Conservation (phyloP, 1,140 invertebrate genomes). For the Pinna nobilis region DNA sequence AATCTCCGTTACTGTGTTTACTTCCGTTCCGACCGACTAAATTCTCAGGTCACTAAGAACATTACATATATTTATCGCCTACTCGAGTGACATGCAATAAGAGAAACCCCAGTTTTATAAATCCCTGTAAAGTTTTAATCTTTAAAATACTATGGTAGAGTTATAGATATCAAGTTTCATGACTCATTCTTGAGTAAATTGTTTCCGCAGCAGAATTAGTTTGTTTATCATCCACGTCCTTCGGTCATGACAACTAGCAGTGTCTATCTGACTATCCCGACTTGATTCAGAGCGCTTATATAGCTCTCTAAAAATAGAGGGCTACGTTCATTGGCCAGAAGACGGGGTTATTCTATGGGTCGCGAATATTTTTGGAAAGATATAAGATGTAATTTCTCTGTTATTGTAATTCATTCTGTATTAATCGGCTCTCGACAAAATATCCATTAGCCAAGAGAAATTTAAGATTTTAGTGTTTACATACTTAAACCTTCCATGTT, state of each 20-base stretch:
- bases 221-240: conserved; percentile 25
- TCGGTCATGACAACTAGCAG: conserved; percentile 15
- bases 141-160: neutral
- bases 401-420: conserved; percentile 34
- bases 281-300: conserved; percentile 16
- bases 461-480: conserved; percentile 11
- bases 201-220: conserved; percentile 8
- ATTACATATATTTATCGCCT: neutral
- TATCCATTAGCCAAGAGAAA: conserved; percentile 17
- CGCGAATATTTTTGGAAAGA: conserved; percentile 23
- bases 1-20: conserved; percentile 12
- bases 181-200: neutral
- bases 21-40: neutral
- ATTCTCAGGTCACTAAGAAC: neutral
- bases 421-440: conserved; percentile 33
- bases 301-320: conserved; percentile 38
- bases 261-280: conserved; percentile 12
- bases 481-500: conserved; percentile 7
- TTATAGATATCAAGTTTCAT: conserved; percentile 9
- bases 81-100: neutral
- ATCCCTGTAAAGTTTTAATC: neutral
- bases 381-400: conserved; percentile 33
- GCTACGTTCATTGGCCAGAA: neutral
- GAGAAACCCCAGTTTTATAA: neutral
- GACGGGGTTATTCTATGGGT: conserved; percentile 2